A percentile compares a stretch with the other conserved stretches of the same genome.
Evolutionary conservation across 1,140 invertebrate species (phyloP).

Genomic region (Helicoverpa armigera): DNA sequence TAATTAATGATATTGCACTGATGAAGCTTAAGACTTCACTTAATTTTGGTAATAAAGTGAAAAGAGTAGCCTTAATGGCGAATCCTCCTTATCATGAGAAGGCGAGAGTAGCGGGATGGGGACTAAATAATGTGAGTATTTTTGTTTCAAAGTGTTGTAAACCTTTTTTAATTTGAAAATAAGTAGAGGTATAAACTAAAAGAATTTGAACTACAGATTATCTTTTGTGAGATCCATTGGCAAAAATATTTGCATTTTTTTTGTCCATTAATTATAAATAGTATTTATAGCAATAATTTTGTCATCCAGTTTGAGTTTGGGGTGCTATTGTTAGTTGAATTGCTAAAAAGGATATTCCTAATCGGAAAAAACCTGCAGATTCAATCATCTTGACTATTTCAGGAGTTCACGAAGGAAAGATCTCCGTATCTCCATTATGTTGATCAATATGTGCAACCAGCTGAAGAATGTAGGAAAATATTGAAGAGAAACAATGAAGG

Average conservation of each 20-base stretch:
- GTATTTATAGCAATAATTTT: no score
- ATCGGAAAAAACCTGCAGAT: no score
- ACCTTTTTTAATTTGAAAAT: no score
- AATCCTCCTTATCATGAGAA: conserved; percentile 40
- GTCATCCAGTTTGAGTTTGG: no score
- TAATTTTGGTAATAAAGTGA: background rate
- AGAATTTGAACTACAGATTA: no score
- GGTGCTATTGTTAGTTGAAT: no score
- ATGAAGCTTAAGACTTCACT: background rate
- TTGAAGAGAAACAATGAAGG: background rate
- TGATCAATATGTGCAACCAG: background rate
- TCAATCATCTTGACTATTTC: no score
- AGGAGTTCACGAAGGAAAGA: background rate
- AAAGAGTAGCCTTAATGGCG: conserved; percentile 49
- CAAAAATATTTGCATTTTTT: no score
- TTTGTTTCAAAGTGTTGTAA: background rate
- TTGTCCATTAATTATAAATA: no score
- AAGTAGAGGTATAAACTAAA: no score
- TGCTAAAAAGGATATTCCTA: no score
- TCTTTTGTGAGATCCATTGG: no score
- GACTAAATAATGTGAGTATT: conserved; percentile 60
- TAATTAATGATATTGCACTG: background rate
- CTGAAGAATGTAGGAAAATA: background rate
- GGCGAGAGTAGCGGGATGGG: conserved; percentile 66
- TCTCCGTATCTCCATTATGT: background rate